phyloP scores from a whole-genome alignment of 2,797 vertebrate species.

The Hypotaenidia okinawae region DNA sequence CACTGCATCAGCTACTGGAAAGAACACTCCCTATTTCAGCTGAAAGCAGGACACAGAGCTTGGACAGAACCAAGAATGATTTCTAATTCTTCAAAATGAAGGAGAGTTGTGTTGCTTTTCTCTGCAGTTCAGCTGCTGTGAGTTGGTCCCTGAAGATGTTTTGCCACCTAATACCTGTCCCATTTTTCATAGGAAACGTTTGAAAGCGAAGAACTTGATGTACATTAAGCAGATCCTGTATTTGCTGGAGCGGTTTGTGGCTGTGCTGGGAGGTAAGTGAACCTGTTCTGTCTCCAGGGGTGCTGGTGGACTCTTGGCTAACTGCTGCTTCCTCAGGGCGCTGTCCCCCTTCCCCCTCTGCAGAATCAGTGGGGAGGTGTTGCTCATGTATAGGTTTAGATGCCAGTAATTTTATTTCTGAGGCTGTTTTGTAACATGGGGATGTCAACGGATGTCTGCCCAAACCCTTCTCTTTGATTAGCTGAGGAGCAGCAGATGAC shows the following conservation, averaged over 20 bases:
- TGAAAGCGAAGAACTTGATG: constrained; percentile 98
- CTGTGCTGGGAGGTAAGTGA: constrained; percentile 87
- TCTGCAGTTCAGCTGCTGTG: background rate
- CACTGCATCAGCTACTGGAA: no score
- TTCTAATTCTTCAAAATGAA: background rate
- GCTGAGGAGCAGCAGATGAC: background rate
- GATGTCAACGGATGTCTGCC: background rate
- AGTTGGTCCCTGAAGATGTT: background rate
- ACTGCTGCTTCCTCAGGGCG: background rate
- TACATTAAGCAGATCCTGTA: constrained; percentile 97
- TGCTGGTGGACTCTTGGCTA: background rate
- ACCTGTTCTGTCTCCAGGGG: accelerated
- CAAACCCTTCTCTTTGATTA: background rate
- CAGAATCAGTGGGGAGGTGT: background rate
- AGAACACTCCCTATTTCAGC: no score
- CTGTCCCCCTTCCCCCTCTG: background rate
- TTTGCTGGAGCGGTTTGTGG: constrained; percentile 88
- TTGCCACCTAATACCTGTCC: background rate
- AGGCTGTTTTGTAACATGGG: background rate
- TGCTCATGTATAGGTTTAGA: background rate
- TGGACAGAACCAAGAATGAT: background rate
- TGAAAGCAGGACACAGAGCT: background rate
- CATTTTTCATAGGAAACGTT: constrained; percentile 80
- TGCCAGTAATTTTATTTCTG: background rate
- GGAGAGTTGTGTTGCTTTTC: background rate